These are phyloP conservation scores for Pseudorhiza aurosa DNA, from an alignment of 30 jellyfish, hydroid and myxozoan species.

Conservation along the genomic window DNA sequence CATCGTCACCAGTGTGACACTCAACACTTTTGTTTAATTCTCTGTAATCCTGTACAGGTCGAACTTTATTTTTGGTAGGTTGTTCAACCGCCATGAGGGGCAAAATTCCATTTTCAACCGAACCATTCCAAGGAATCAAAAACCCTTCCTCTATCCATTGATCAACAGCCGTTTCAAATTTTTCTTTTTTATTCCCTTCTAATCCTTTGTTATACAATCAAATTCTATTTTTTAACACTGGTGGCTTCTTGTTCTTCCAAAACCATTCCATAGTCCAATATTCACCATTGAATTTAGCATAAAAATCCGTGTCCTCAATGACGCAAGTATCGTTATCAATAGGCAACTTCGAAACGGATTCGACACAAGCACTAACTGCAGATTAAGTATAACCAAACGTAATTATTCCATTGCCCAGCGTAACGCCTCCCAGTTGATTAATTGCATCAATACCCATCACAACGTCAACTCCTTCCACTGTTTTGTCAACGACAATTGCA, in stretches of 20 bases:
- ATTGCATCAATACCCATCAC: neutral
- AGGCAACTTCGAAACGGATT: too few species aligned
- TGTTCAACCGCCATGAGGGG: conserved; percentile 5
- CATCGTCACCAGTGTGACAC: conserved; percentile 5
- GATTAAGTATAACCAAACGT: too few species aligned
- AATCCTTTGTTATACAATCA: too few species aligned
- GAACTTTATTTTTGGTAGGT: neutral
- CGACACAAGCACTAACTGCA: too few species aligned
- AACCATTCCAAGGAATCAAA: neutral
- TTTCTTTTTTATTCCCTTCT: too few species aligned
- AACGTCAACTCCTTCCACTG: neutral
- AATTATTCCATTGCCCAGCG: too few species aligned
- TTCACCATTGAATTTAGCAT: conserved; percentile 17
- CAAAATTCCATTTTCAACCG: neutral
- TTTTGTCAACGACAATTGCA: neutral
- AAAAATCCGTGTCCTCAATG: conserved; percentile 15
- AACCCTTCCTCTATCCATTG: neutral
- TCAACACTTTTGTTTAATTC: conserved; percentile 1
- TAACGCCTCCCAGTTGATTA: conserved; percentile 7
- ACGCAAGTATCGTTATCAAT: neutral
- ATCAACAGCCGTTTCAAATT: neutral
- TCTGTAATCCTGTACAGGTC: conserved; percentile 8
- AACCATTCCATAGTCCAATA: conserved; percentile 11
- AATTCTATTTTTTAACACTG: too few species aligned
- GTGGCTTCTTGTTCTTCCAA: too few species aligned